A percentile compares a stretch with the other conserved stretches of the same genome.
Evolutionary conservation across 1,140 invertebrate genomes (phyloP).

Genomic region (Drosophila micromelanica): DNA sequence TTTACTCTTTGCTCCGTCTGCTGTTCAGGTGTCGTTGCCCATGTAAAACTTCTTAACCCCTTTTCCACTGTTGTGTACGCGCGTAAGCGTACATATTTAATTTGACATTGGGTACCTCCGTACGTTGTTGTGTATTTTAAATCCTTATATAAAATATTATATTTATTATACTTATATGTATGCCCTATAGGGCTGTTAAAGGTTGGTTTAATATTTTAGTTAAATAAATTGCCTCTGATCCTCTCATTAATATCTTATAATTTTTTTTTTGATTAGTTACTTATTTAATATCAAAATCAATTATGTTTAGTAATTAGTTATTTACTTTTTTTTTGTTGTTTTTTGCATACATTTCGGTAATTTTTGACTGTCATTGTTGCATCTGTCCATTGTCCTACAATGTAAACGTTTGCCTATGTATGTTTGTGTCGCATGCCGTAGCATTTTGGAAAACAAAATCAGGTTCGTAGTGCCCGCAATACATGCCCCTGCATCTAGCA

Average conservation of each 20-base stretch:
- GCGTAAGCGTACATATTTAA: conserved; percentile 59
- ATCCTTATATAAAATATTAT: too few relatives aligned
- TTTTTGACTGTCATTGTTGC: conserved; percentile 65
- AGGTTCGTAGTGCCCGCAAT: conserved; percentile 86
- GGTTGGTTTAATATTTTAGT: too few relatives aligned
- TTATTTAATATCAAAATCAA: too few relatives aligned
- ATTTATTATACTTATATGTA: too few relatives aligned
- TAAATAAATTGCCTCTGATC: too few relatives aligned
- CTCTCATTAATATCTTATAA: too few relatives aligned
- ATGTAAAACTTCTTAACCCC: conserved; percentile 25
- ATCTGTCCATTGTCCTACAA: conserved; percentile 52
- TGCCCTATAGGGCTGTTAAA: too few relatives aligned
- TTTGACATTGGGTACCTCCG: conserved; percentile 47
- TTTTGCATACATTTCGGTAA: conserved; percentile 50
- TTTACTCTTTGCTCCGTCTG: background rate
- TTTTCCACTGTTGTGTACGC: conserved; percentile 37
- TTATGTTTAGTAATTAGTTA: conserved; percentile 33
- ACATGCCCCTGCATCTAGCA: conserved; percentile 1
- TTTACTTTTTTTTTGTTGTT: conserved; percentile 28
- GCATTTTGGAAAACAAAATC: conserved; percentile 92
- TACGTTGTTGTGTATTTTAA: too few relatives aligned
- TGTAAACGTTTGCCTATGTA: conserved; percentile 42
- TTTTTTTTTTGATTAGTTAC: background rate
- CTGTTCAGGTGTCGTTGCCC: conserved; percentile 65
- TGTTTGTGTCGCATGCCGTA: conserved; percentile 78